Conservation (phyloP, 2,888 invertebrate genomes). For the Plagodis pulveraria region DNA sequence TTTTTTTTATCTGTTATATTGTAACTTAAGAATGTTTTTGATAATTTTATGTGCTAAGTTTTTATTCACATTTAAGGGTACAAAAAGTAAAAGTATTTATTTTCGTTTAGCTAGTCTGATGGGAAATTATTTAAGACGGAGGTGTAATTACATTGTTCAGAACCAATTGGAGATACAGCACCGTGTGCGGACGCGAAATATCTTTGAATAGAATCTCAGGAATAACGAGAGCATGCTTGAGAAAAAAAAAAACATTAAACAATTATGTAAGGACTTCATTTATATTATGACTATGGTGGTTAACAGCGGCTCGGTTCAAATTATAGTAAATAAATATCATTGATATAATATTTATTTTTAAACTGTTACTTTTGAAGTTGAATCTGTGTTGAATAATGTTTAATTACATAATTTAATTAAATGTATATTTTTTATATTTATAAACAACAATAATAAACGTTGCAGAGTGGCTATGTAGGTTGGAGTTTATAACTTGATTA, state of each 20-base stretch:
- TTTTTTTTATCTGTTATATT: conserved; percentile 50
- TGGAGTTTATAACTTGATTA: conserved; percentile 53
- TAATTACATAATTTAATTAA: conserved; percentile 71
- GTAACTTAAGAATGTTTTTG: conserved; percentile 54
- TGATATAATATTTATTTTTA: conserved; percentile 55
- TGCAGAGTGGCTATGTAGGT: conserved; percentile 58
- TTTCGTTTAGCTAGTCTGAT: conserved; percentile 68
- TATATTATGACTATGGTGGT: background rate
- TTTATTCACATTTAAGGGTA: conserved; percentile 66
- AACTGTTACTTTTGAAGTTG: conserved; percentile 71
- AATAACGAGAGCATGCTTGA: conserved; percentile 46
- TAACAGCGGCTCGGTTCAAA: conserved; percentile 15
- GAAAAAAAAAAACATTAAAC: conserved; percentile 8
- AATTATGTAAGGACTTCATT: background rate
- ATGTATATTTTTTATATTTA: conserved; percentile 81
- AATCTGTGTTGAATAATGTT: conserved; percentile 75
- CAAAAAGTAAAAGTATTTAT: conserved; percentile 71
- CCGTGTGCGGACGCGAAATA: conserved; percentile 17
- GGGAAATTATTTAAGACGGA: conserved; percentile 44
- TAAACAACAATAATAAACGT: conserved; percentile 56
- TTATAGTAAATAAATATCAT: conserved; percentile 33
- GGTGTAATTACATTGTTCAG: conserved; percentile 23
- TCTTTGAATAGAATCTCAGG: conserved; percentile 67
- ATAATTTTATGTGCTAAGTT: conserved; percentile 64
- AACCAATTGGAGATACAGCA: conserved; percentile 28